phyloP scores from a whole-genome alignment of 2,888 invertebrate species.

The Pyralis farinalis region DNA sequence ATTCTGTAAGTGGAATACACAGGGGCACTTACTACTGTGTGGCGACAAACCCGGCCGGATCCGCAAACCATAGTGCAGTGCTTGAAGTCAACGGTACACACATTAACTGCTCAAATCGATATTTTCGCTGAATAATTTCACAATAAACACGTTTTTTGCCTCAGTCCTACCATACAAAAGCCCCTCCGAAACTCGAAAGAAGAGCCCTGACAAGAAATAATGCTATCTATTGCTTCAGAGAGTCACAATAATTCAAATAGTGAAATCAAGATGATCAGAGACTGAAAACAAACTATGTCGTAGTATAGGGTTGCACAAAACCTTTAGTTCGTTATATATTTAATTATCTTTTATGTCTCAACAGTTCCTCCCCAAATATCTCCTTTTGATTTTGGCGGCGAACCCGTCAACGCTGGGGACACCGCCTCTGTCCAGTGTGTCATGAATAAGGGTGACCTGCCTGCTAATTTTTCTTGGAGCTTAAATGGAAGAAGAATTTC shows the following conservation, averaged over 20 bases:
- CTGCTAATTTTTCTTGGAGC: slow-evolving; percentile 88
- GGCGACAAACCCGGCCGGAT: slow-evolving; percentile 86
- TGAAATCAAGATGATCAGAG: not conserved
- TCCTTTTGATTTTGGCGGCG: slow-evolving; percentile 85
- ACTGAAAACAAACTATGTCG: not conserved
- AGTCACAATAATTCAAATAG: not conserved
- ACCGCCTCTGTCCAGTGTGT: slow-evolving; percentile 88
- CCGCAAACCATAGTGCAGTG: slow-evolving; percentile 84
- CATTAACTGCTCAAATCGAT: not conserved
- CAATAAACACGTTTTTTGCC: slow-evolving; percentile 10
- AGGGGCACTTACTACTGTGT: slow-evolving; percentile 89
- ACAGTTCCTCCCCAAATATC: slow-evolving; percentile 85
- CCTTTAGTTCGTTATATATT: not conserved
- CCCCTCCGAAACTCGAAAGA: not conserved
- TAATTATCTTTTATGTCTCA: slow-evolving; percentile 12
- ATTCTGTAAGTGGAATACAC: slow-evolving; percentile 84
- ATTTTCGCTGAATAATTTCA: not conserved
- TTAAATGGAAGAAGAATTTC: slow-evolving; percentile 77
- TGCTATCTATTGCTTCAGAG: too few relatives aligned
- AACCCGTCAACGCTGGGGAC: slow-evolving; percentile 87
- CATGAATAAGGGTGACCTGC: slow-evolving; percentile 89
- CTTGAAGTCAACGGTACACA: slow-evolving; percentile 87
- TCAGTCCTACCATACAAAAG: not conserved
- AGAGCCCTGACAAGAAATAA: not conserved
- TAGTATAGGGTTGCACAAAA: not conserved